Percentiles rank a stretch among this genome's conserved stretches.
Evolutionary conservation across 2,113 vertebrate species (phyloP).

Genomic region (Carassius carassius): DNA sequence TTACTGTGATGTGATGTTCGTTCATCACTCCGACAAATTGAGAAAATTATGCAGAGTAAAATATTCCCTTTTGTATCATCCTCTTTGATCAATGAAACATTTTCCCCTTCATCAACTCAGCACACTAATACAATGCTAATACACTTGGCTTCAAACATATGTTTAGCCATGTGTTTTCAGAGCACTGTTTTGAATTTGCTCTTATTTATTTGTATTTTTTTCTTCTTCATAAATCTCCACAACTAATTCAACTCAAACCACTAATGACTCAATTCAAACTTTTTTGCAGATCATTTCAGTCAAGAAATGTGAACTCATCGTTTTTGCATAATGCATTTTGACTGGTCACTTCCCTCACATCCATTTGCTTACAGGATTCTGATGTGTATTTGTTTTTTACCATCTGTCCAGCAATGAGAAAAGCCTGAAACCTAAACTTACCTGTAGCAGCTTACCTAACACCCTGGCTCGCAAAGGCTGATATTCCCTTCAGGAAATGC

Average conservation of each 20-base stretch:
- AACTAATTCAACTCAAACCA: neutral
- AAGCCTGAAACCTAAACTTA: neutral
- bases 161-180: neutral
- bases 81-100: conserved; percentile 68
- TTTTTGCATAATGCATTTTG: neutral
- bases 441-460: neutral
- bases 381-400: neutral
- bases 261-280: neutral
- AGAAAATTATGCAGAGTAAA: conserved; percentile 52
- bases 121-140: conserved; percentile 23
- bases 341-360: neutral
- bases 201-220: neutral
- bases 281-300: neutral
- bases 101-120: conserved; percentile 25
- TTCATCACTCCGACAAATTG: conserved; percentile 58
- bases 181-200: neutral
- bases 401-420: neutral
- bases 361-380: neutral
- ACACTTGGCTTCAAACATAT: conserved; percentile 4
- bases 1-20: neutral
- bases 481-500: neutral
- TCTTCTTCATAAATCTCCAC: neutral
- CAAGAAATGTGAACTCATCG: neutral
- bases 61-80: conserved; percentile 59
- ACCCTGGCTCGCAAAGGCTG: neutral